Evolutionary conservation across 92 coral and sea anemone species (phyloP), one percentile per base, ranked within the genome.

Genomic region (Porites rus): DNA sequence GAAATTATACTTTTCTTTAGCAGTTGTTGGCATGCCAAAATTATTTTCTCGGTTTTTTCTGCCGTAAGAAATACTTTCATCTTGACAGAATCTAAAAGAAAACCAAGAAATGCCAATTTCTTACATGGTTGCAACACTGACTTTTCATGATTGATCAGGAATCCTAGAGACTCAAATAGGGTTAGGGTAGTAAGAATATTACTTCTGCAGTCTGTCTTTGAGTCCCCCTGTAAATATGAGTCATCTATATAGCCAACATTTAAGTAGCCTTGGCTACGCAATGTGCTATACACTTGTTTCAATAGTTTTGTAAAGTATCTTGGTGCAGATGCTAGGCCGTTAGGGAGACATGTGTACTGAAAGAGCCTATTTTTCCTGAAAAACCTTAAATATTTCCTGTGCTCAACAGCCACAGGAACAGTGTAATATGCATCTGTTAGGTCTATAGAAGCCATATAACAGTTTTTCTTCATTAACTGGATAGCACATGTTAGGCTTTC

Each of bases 241-340:
- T 72, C 60, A 69, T 92, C 95, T 64, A 88, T 88, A 59, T 85
- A 88, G 56, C 94, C 92, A 63, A 75, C 74, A 84, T 91, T 87
- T 10, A 91, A 60, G 67, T 82, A 73, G 78, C 95, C 82, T 51
- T 77, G 81, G 18, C 87, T 69, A 51, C 92, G 69, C 69, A 92
- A 69, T 51, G 56, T 51, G n/a, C 88, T 75, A 78, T 85, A 89
- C 56, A 89, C 86, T 13, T 88, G 95, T 66, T 89, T 86, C 11
- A 82, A 25, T 1, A 88, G 83, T 50, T 81, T 82, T 8, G 72
- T 82, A 65, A 88, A 88, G 13, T 38, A 61, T 22, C 88, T 20
- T 7, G 90, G 90, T 17, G 86, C 80, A 8, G 56, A 60, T 17
- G 91, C 80, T 25, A 87, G 72, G 0, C 91, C 91, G 62, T 81